These are phyloP conservation scores for Tipula lateralis DNA, from an alignment of 2,888 invertebrate species.

Conservation along the genomic window DNA sequence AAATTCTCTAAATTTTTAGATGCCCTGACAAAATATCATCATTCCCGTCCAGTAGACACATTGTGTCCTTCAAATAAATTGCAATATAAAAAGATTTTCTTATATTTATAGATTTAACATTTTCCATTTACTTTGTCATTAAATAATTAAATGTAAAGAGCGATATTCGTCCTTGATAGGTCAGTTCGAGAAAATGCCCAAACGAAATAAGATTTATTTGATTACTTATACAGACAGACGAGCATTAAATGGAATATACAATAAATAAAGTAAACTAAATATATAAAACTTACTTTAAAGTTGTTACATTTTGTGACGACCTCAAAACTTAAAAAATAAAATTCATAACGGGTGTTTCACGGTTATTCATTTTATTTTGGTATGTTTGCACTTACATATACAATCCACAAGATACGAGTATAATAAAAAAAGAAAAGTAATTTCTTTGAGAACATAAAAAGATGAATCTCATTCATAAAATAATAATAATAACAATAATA, in stretches of 20 bases:
- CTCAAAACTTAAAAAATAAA: background rate
- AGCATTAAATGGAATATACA: background rate
- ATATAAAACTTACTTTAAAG: background rate
- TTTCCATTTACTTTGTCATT: background rate
- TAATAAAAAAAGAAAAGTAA: background rate
- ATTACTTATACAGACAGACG: background rate
- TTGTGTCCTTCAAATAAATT: background rate
- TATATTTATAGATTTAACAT: background rate
- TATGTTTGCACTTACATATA: background rate
- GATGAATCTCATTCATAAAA: background rate
- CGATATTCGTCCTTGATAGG: background rate
- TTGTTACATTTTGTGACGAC: background rate
- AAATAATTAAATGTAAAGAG: background rate
- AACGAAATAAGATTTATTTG: background rate
- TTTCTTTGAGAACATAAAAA: background rate
- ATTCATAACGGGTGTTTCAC: slow-evolving; percentile 3
- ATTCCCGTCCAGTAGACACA: too few relatives aligned
- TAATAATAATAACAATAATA: too few relatives aligned
- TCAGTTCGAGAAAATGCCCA: background rate
- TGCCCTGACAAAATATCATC: too few relatives aligned
- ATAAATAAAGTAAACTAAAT: background rate
- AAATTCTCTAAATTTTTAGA: too few relatives aligned
- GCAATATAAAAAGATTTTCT: background rate
- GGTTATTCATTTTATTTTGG: background rate
- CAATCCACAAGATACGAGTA: background rate